Base-by-base conservation (phyloP, 2,888 invertebrate genomes). In the Malacosoma neustria region DNA sequence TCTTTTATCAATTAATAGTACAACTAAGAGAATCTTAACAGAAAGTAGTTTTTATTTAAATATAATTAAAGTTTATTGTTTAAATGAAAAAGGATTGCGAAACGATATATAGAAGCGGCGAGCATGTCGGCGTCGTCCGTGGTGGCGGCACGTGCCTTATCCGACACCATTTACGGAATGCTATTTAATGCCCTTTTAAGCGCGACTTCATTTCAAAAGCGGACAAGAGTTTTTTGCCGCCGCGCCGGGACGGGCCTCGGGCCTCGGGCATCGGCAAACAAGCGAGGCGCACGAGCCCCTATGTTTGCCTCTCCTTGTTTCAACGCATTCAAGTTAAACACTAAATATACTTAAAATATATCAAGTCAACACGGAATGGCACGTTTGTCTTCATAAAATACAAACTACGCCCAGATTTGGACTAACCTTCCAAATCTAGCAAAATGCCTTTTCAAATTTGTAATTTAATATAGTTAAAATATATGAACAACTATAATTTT, bases 161-260 rank as follows among this genome's bases (percentile, higher is more conserved):
- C 72, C 75, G 70, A 65, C 55, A 63, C 77, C 79, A 66, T 77
- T 70, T 72, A 73, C 57, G 79, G 79, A 75, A 74, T 71, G 74
- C 74, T 63, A 74, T 74, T 73, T 69, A 72, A 75, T 72, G 66
- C 67, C 63, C 68, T 72, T 69, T 60, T 71, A 75, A 68, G 70
- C 67, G 74, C 61, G 57, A 65, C 58, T 66, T 64, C 59, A 61
- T 68, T 69, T 67, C 57, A 64, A 65, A 63, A 57, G 61, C 62
- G 54, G 54, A 59, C 59, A 56, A 45, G 39, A 45, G 63, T 71
- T 74, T 71, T 73, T 73, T 69, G 61, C 55, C 45, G 60, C 59
- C 54, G 45, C 43, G 3, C 4, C 15, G 15, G 3, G 3, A 5
- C 15, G 15, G 15, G n/a, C n/a, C 22, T 22, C 1, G 22, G 6